Evolutionary conservation across 2,888 invertebrate species (phyloP), one percentile per base, ranked within the genome.

Genomic region (Sipha maydis): DNA sequence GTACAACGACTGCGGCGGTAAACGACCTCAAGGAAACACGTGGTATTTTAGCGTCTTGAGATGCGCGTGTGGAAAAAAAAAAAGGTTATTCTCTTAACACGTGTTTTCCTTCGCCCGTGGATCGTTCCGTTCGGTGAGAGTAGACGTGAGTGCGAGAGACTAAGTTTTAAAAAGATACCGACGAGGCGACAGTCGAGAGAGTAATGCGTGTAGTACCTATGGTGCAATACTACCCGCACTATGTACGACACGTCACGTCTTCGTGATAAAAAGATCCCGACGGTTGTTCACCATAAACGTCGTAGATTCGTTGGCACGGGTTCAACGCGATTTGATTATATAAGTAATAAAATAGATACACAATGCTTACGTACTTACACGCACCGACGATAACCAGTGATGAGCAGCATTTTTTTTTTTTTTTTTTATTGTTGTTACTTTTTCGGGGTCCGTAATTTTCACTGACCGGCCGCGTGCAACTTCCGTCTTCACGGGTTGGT

Each of bases 1-100:
- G 11, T 34, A 14, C 73, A 73, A 73, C 11, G 83, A 61, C 76
- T 41, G 76, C 84, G 84, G 41, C 41, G 41, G 84, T 84, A 84
- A 84, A 84, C 84, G 84, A 84, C 75, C 84, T 84, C 76, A n/a
- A 11, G 41, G 61, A 82, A 82, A 21, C 28, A 84, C 84, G 84
- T 84, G 84, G 54, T 83, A 3, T 41, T 54, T 31, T 61, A n/a
- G 25, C n/a, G 34, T 34, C 34, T 31, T 34, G 8, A 80, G 67
- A 56, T 34, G n/a, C 80, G 19, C 28, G 9, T 25, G 11, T 0
- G 14, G 28, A 25, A 11, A 69, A 69, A 69, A 69, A 28, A 9
- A 69, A 69, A 4, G 5, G 61, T 28, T 69, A n/a, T 69, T 5
- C 69, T 69, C 69, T 69, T 69, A 28, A 69, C 69, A 28, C 28